Base-by-base conservation (phyloP, 2,113 vertebrate genomes). In the Thryonomys swinderianus region DNA sequence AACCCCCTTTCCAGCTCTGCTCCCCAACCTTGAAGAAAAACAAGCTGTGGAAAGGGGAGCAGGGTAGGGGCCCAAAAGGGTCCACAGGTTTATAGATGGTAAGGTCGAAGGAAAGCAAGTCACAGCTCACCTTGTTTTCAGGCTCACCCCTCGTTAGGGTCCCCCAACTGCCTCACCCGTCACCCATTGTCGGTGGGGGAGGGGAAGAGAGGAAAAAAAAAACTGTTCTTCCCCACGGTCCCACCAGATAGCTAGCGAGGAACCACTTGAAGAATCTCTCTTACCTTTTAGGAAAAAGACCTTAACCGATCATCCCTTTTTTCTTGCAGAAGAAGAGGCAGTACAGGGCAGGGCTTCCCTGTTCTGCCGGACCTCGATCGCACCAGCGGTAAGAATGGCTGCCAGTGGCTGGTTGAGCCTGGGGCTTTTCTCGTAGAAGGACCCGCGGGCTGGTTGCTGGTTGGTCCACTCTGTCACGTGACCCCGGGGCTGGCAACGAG, bases 401-500 rank as follows among this genome's bases (percentile, higher is more conserved):
- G 94, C 86, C 8, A n/a, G n/a, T 8, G 25, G 94, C 4, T 0
- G 40, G 21, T 86, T 1, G 80, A 7, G 1, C 8, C 88, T 8
- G 45, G 79, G 61, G 16, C 93, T 42, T 97, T 97, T 97, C 93
- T 93, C 27, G 48, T 32, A 32, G 69, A 51, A 3, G 0, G 0
- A 0, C 0, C 11, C n/a, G 67, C 78, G 0, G 0, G 67, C 55
- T 4, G 45, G 45, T 11, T 1, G 32, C 94, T 57, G 84, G 97
- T 97, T 98, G 97, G 97, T 11, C n/a, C 4, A 2, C 40, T 16
- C 7, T 0, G 20, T 84, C 95, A 96, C 96, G 95, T 94, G 97
- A 30, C 55, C 27, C 12, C 4, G 1, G 1, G 6, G 2, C 40
- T 0, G 32, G n/a, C 40, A 0, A 3, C 8, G 0, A 3, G 0